Evolutionary conservation across 2,113 vertebrate species (phyloP).

Genomic region (Cettia cetti): DNA sequence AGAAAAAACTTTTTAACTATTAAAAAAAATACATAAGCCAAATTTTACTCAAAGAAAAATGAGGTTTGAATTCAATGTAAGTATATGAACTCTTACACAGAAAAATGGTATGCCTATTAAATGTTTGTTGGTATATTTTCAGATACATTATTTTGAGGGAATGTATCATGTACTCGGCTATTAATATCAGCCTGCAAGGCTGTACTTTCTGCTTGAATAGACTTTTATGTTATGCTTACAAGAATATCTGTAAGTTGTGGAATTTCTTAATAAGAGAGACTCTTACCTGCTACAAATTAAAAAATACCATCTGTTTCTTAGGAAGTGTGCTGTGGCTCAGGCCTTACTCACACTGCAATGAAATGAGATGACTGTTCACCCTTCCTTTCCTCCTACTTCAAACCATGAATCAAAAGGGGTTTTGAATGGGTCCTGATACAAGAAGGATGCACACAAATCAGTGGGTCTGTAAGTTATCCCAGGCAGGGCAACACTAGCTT

Average conservation of each 20-base stretch:
- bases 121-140: not conserved
- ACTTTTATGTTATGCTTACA: not conserved
- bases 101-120: not conserved
- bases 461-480: not conserved
- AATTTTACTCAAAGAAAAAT: not conserved
- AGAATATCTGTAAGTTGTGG: not conserved
- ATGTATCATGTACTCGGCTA: not conserved
- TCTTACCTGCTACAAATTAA: not conserved
- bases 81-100: not conserved
- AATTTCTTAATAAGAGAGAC: not conserved
- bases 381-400: not conserved
- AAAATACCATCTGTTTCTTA: not conserved
- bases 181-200: not conserved
- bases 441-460: not conserved
- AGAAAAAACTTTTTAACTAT: not conserved
- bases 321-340: not conserved
- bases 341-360: not conserved
- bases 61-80: not conserved
- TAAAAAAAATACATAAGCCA: not conserved
- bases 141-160: not conserved
- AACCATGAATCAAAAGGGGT: not conserved
- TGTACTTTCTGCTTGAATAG: not conserved
- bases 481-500: not conserved
- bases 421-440: not conserved
- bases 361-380: not conserved